Conservation (phyloP, 2,797 vertebrate genomes). For the Centropyge bicolor region DNA sequence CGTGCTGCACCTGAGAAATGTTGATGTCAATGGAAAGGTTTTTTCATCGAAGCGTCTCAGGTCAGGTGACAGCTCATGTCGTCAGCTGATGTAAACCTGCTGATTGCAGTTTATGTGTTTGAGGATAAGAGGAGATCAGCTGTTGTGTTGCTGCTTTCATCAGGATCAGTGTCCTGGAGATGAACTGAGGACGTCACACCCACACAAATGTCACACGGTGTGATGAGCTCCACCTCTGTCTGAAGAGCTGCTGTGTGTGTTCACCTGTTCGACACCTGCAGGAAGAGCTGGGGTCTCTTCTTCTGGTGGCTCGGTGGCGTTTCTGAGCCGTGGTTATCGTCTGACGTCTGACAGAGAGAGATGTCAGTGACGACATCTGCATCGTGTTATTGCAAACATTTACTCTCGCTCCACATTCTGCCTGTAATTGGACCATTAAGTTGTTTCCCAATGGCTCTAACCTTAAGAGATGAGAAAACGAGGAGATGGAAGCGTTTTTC, state of each 20-base stretch:
- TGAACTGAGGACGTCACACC: too few species aligned
- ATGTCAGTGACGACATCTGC: constrained; percentile 6
- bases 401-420: neutral
- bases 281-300: too few species aligned
- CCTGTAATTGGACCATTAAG: neutral
- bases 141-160: too few species aligned
- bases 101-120: neutral
- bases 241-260: too few species aligned
- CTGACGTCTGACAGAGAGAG: neutral
- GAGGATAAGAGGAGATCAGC: too few species aligned
- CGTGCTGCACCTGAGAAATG: neutral
- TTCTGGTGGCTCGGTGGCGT: neutral
- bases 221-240: too few species aligned
- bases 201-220: too few species aligned
- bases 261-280: neutral
- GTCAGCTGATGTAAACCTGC: neutral
- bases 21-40: neutral
- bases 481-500: neutral
- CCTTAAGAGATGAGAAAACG: neutral
- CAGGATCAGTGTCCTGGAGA: too few species aligned
- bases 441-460: constrained; percentile 17
- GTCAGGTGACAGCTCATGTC: neutral
- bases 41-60: neutral
- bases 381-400: constrained; percentile 16
- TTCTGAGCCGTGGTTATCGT: neutral